A percentile compares a stretch with the other conserved stretches of the same genome.
phyloP scores from a whole-genome alignment of 2,113 vertebrate species.

The Stictonetta naevosa region DNA sequence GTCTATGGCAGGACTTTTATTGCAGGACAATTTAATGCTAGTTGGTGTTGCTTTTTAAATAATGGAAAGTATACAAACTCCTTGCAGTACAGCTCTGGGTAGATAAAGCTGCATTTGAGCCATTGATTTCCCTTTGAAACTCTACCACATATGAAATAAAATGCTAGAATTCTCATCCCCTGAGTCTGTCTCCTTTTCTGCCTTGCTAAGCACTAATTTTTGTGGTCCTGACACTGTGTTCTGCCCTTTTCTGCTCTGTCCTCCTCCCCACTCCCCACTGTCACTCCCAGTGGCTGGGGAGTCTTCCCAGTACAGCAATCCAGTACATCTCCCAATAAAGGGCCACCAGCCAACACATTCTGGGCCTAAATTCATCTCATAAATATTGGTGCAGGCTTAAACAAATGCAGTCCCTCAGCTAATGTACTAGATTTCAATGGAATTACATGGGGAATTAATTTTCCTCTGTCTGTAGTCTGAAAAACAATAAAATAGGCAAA shows the following conservation, averaged over 20 bases:
- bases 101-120: not conserved
- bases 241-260: not conserved
- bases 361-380: conserved; percentile 44
- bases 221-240: not conserved
- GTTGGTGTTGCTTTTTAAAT: not conserved
- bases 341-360: conserved; percentile 52
- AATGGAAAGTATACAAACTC: not conserved
- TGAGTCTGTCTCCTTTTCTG: not conserved
- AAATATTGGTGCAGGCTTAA: conserved; percentile 33
- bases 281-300: conserved; percentile 8
- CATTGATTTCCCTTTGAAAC: not conserved
- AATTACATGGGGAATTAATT: conserved; percentile 56
- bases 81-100: not conserved
- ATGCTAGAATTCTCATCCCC: not conserved
- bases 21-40: not conserved
- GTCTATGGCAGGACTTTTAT: not conserved
- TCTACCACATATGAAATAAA: not conserved
- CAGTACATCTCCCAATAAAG: conserved; percentile 28
- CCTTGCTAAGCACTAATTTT: not conserved
- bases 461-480: conserved; percentile 16
- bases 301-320: not conserved
- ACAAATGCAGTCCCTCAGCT: conserved; percentile 16
- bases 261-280: not conserved
- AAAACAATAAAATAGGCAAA: conserved; percentile 51
- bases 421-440: conserved; percentile 44